These are phyloP conservation scores for Piliocolobus tephrosceles DNA, from an alignment of 2,113 vertebrate species.

Conservation along the genomic window DNA sequence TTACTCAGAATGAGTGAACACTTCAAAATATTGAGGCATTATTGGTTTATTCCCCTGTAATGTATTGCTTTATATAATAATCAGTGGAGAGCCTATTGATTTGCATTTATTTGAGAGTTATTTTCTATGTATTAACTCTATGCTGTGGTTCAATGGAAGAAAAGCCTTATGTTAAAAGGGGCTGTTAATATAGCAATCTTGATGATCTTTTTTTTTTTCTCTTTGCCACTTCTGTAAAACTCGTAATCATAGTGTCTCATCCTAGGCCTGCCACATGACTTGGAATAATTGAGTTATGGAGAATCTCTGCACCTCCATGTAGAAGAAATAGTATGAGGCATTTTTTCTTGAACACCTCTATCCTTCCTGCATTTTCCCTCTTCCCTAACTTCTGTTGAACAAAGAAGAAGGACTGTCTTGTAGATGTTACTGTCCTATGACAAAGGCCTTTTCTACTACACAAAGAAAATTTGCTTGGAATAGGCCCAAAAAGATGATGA, in stretches of 20 bases:
- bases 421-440: background rate
- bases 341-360: background rate
- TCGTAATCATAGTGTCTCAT: background rate
- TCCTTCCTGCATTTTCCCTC: background rate
- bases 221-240: background rate
- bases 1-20: background rate
- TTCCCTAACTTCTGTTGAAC: background rate
- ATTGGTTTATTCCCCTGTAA: background rate
- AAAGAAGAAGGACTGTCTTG: background rate
- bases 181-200: background rate
- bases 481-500: background rate
- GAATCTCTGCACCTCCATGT: background rate
- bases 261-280: background rate
- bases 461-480: conserved; percentile 26
- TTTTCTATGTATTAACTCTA: background rate
- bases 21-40: background rate
- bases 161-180: conserved; percentile 23
- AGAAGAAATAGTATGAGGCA: background rate
- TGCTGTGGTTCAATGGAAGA: background rate
- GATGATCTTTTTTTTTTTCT: background rate
- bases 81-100: background rate
- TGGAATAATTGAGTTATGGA: background rate
- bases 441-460: conserved; percentile 12
- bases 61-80: background rate
- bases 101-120: background rate